These are phyloP conservation scores for Aphelenchoides avenae DNA, from an alignment of 1,140 invertebrate genomes.

Conservation along the genomic window DNA sequence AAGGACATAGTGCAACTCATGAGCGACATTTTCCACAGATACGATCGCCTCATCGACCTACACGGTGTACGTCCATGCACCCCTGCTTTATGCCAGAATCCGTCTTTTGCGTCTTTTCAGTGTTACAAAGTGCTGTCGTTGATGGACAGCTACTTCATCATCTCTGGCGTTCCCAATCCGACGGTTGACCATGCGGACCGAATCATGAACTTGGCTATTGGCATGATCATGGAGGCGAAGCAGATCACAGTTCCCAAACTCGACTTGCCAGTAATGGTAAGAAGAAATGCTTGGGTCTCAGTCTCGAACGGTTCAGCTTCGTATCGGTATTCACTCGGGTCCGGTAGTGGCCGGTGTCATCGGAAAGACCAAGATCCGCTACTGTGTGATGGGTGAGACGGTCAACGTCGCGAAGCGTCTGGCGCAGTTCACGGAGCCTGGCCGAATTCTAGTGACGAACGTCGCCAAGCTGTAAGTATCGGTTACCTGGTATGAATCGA, in stretches of 20 bases:
- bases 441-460: conserved; percentile 17
- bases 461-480: conserved; percentile 27
- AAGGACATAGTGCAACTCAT: conserved; percentile 61
- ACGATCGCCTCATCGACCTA: conserved; percentile 56
- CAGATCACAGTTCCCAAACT: conserved; percentile 27
- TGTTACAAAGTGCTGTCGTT: conserved; percentile 33
- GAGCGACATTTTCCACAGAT: conserved; percentile 60
- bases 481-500: background rate
- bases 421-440: conserved; percentile 1
- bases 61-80: conserved; percentile 38
- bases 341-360: conserved; percentile 23
- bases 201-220: conserved; percentile 49
- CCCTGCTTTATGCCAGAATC: conserved; percentile 4
- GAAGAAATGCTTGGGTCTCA: conserved; percentile 8
- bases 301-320: conserved; percentile 13
- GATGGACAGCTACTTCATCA: conserved; percentile 28
- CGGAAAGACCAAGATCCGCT: conserved; percentile 3
- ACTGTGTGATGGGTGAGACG: conserved; percentile 13
- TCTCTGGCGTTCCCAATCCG: conserved; percentile 41
- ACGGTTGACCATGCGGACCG: conserved; percentile 44
- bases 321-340: conserved; percentile 28
- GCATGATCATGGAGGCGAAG: conserved; percentile 26
- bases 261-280: conserved; percentile 26
- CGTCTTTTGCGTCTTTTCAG: background rate
- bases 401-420: conserved; percentile 20